A percentile compares a stretch with the other conserved stretches of the same genome.
Evolutionary conservation across 2,797 vertebrate genomes (phyloP).

Genomic region (Premnoplex brunnescens): DNA sequence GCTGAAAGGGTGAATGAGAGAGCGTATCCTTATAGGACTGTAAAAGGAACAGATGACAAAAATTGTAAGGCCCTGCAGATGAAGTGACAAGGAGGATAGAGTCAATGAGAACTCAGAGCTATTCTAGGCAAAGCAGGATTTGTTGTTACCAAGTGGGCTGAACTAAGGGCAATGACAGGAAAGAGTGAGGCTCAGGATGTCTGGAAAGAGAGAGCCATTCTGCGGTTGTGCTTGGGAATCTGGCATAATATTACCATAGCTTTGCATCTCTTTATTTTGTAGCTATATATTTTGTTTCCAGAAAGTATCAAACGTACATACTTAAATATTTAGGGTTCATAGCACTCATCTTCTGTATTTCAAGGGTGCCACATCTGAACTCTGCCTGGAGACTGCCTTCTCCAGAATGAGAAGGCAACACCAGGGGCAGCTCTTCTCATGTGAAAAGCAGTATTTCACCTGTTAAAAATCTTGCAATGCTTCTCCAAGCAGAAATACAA

Average conservation of each 20-base stretch:
- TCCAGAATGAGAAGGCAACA: background rate
- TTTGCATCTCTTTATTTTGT: background rate
- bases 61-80: background rate
- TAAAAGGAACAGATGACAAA: background rate
- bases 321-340: background rate
- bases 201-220: background rate
- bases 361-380: background rate
- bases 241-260: background rate
- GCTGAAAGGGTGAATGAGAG: background rate
- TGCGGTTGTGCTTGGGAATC: background rate
- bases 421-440: background rate
- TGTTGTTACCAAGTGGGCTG: background rate
- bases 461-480: background rate
- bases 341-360: background rate
- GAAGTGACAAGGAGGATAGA: background rate
- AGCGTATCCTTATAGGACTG: background rate
- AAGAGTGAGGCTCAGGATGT: background rate
- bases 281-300: background rate
- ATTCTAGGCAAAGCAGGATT: background rate
- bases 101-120: background rate
- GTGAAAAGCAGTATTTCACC: background rate
- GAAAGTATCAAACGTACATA: background rate
- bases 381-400: background rate
- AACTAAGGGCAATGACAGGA: background rate
- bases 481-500: slow-evolving; percentile 43